Evolutionary conservation across 2,797 vertebrate species (phyloP).

Genomic region (Onychomys arenicola): DNA sequence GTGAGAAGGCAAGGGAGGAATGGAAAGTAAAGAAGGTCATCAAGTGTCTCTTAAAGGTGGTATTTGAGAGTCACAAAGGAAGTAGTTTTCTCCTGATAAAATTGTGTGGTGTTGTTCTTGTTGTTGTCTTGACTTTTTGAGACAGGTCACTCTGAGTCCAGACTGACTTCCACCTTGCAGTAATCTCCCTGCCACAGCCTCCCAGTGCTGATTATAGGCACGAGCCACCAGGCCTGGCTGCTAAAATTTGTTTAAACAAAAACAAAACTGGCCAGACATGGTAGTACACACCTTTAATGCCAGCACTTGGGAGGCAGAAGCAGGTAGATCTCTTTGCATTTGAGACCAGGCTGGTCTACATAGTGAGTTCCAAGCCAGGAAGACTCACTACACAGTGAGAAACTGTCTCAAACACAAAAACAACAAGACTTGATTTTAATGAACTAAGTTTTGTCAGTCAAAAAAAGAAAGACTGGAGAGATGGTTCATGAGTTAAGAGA

Average conservation of each 20-base stretch:
- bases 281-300: not conserved
- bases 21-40: not conserved
- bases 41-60: not conserved
- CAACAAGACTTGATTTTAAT: too few species aligned
- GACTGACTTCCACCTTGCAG: not conserved
- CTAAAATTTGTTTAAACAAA: not conserved
- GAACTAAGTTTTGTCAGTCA: too few species aligned
- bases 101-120: not conserved
- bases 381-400: not conserved
- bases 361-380: not conserved
- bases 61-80: conserved; percentile 30
- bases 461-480: not conserved
- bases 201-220: not conserved
- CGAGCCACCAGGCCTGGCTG: not conserved
- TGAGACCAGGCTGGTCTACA: not conserved
- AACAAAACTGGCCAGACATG: not conserved
- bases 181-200: not conserved
- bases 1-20: not conserved
- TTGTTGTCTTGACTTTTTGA: not conserved
- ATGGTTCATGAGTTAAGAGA: not conserved
- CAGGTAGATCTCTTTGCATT: not conserved
- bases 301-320: not conserved
- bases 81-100: not conserved
- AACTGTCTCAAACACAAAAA: not conserved
- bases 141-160: not conserved